phyloP scores from a whole-genome alignment of 2,797 vertebrate species.

The Leptoclinus maculatus region DNA sequence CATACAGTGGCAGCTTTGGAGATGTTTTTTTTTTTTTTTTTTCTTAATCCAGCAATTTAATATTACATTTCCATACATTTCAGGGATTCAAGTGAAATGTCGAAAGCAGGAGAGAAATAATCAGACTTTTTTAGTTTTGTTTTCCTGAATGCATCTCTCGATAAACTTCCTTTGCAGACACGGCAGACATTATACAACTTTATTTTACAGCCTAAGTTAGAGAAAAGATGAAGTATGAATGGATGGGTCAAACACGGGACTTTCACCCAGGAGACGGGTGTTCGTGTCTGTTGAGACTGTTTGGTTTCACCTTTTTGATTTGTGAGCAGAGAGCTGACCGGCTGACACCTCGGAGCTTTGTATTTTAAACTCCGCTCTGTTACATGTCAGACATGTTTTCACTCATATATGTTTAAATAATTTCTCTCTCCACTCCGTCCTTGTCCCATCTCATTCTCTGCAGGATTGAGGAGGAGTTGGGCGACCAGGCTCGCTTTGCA shows the following conservation, averaged over 20 bases:
- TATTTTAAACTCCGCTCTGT: too few relatives aligned
- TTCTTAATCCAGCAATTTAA: neutral
- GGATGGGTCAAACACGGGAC: too few relatives aligned
- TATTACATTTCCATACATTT: neutral
- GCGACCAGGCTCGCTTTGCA: constrained; percentile 93
- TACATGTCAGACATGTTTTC: neutral
- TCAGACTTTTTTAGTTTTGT: neutral
- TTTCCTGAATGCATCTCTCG: neutral
- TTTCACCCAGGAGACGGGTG: too few relatives aligned
- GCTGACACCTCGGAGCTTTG: neutral
- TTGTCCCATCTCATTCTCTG: constrained; percentile 21
- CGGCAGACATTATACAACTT: neutral
- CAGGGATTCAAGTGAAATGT: neutral
- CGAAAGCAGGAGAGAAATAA: neutral
- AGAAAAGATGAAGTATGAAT: too few relatives aligned
- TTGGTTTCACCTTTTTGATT: neutral
- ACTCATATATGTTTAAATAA: neutral
- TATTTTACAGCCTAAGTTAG: neutral
- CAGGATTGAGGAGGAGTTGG: constrained; percentile 96
- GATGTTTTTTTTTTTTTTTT: neutral
- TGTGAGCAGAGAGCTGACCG: neutral
- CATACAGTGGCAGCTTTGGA: neutral
- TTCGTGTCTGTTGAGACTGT: neutral
- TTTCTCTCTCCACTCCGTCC: neutral
- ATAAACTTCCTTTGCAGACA: neutral